Evolutionary conservation across 2,797 vertebrate genomes (phyloP), one percentile per base, ranked within the genome.

Genomic region (Erethizon dorsatum): DNA sequence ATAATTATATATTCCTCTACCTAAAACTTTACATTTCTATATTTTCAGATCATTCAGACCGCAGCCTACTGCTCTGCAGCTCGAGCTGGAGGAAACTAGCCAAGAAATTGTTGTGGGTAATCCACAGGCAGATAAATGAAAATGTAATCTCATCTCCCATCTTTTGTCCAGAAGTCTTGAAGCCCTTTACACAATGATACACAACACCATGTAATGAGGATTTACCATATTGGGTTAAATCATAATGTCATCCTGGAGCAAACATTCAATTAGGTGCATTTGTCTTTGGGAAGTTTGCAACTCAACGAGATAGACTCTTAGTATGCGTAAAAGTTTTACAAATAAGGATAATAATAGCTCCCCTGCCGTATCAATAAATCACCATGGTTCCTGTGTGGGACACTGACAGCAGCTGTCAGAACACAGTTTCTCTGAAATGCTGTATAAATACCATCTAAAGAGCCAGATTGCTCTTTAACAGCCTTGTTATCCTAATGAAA

Each of bases 401-500:
- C 93, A 83, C 93, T 93, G 94, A 94, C 97, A 95, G 92, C 97
- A 98, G 95, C 97, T 98, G 97, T 97, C 93, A 85, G 97, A 95
- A 95, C 88, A 37, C 73, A 52, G 90, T 93, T 94, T 97, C 93
- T 96, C 95, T 92, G 93, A 96, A 97, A 95, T 82, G 90, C 93
- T 95, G 96, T 97, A 95, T 96, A 97, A 96, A 96, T 97, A 89
- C 90, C 73, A 92, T 96, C 90, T 28, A 96, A 95, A 95, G 96
- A 95, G 97, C 97, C 97, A 97, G 98, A 97, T 96, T 98, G 97
- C 91, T 84, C 97, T 92, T 95, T 97, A 97, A 98, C 97, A 95
- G 97, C 96, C 97, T 97, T 98, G 97, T 98, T 98, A 97, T 97
- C 97, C 97, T 97, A 98, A 98, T 97, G 97, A 98, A 98, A 97